A percentile compares a stretch with the other conserved stretches of the same genome.
Evolutionary conservation across 1,140 invertebrate species (phyloP).

Genomic region (Cydia fagiglandana): DNA sequence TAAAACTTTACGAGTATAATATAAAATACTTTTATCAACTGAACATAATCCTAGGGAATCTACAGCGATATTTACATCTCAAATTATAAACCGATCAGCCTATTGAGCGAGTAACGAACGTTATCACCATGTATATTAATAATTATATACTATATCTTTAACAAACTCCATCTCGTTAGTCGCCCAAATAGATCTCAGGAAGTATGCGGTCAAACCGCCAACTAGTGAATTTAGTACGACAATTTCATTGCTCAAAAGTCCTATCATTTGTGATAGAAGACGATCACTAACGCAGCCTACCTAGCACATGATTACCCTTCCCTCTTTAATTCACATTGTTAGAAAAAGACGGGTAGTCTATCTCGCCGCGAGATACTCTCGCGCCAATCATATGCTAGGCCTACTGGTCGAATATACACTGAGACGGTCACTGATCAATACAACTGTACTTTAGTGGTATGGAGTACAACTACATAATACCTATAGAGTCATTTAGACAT

Average conservation of each 20-base stretch:
- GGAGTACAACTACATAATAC: conserved; percentile 12
- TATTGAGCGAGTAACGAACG: conserved; percentile 37
- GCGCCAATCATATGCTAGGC: too few relatives aligned
- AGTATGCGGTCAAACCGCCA: conserved; percentile 8
- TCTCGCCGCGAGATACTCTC: too few relatives aligned
- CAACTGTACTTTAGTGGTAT: conserved; percentile 9
- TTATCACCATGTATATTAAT: conserved; percentile 24
- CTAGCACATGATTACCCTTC: too few relatives aligned
- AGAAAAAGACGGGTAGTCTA: too few relatives aligned
- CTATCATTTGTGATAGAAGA: conserved; percentile 28
- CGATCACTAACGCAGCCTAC: conserved; percentile 3
- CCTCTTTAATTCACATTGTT: too few relatives aligned
- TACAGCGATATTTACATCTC: conserved; percentile 70
- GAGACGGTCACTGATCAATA: neutral
- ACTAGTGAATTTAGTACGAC: neutral
- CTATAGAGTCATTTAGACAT: neutral
- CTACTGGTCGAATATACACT: conserved; percentile 27
- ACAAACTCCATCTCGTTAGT: conserved; percentile 19
- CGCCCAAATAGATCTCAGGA: conserved; percentile 28
- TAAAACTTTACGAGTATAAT: conserved; percentile 63
- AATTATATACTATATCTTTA: conserved; percentile 27
- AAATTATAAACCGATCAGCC: conserved; percentile 61
- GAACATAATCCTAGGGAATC: conserved; percentile 73
- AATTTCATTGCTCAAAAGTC: conserved; percentile 22
- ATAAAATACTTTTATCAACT: conserved; percentile 76